These are phyloP conservation scores for Helleia helle DNA, from an alignment of 2,888 invertebrate genomes.

Conservation along the genomic window DNA sequence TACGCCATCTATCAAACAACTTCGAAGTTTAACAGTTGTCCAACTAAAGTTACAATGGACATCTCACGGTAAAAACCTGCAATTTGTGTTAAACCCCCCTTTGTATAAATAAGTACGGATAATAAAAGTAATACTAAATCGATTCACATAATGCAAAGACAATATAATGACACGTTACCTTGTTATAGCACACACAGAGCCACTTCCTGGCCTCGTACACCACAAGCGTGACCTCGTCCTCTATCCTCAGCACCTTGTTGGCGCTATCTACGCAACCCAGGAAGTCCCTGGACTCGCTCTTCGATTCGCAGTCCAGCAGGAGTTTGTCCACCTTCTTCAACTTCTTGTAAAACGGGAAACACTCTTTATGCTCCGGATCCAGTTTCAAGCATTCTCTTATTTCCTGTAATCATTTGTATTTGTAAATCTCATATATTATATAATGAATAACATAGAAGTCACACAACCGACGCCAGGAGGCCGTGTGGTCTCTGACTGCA, in stretches of 20 bases:
- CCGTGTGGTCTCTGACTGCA: too few species aligned
- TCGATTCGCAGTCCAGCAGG: slow-evolving; percentile 77
- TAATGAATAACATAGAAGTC: too few species aligned
- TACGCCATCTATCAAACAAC: too few species aligned
- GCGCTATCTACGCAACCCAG: slow-evolving; percentile 80
- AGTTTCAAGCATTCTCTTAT: slow-evolving; percentile 97
- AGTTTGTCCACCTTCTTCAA: slow-evolving; percentile 93
- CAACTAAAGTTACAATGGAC: too few species aligned
- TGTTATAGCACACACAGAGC: slow-evolving; percentile 85
- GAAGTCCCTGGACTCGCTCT: slow-evolving; percentile 77
- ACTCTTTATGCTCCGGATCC: slow-evolving; percentile 97
- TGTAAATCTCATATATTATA: not conserved
- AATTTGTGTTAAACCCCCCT: too few species aligned
- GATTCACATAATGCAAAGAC: too few species aligned
- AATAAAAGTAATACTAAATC: too few species aligned
- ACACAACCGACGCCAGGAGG: too few species aligned
- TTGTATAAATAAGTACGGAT: too few species aligned
- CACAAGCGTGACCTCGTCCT: slow-evolving; percentile 80
- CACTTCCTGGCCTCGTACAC: slow-evolving; percentile 83
- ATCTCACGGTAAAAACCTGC: too few species aligned
- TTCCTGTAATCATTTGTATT: slow-evolving; percentile 61
- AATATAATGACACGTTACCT: too few species aligned
- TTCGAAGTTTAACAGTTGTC: too few species aligned
- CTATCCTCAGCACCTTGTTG: slow-evolving; percentile 77
- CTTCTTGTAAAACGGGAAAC: slow-evolving; percentile 96